Base-by-base conservation (phyloP, 2,113 vertebrate genomes). In the Phylloscopus trochilus region DNA sequence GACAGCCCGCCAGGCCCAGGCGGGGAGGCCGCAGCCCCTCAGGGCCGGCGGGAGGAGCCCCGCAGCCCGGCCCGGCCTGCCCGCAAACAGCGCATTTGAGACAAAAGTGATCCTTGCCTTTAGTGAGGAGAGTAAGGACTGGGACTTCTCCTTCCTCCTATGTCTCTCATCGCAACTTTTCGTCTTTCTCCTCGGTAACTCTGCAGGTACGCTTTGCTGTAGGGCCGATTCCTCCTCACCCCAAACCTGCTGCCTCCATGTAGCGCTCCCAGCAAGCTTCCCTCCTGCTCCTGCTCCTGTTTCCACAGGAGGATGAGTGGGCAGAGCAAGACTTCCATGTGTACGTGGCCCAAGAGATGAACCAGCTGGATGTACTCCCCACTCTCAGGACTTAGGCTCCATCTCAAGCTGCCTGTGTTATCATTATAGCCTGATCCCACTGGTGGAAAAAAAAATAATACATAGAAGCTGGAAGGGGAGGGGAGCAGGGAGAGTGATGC, bases 101-200 rank as follows among this genome's bases (percentile, higher is more conserved):
- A 23, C 28, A 2, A 4, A 5, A 6, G 6, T 0, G 5, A 7
- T 9, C 55, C 33, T 3, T 1, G 12, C 22, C 22, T 24, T 11
- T 5, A 2, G 19, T 0, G 11, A 8, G n/a, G 39, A 9, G 12
- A 31, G 37, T 1, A 10, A 7, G 10, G 22, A 18, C 0, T 1
- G 7, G 7, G 7, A 2, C 7, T 63, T 59, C 27, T 20, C 47
- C 18, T 77, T 18, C 43, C 3, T 15, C 20, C 49, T 4, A 15
- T 20, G 35, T 28, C 37, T 44, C 63, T 51, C 26, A 3, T 8
- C 3, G 7, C 47, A 15, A 4, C 13, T 68, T 44, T 35, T 31
- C 35, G 10, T 44, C 30, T 4, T 44, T 43, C 15, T 46, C 13
- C 13, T 11, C 14, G 20, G 5, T 24, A 37, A 9, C 18, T 21